Evolutionary conservation across 2,888 invertebrate species (phyloP).

Genomic region (Cactoblastis cactorum): DNA sequence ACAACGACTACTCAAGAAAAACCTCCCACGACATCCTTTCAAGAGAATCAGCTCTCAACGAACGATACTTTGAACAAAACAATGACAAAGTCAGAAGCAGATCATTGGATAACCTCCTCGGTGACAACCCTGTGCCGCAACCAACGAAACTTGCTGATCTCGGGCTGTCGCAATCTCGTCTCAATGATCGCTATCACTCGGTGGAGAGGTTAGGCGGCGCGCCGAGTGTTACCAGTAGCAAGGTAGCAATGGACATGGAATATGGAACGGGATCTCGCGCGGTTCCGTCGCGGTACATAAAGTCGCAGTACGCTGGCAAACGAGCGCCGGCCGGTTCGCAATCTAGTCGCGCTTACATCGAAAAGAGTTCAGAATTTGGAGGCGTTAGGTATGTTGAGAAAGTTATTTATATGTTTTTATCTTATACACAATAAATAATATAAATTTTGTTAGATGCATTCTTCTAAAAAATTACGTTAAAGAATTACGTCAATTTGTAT

Average conservation of each 20-base stretch:
- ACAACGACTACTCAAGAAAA: conserved; percentile 77
- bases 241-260: conserved; percentile 83
- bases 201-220: conserved; percentile 86
- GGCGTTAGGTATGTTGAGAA: conserved; percentile 73
- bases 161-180: conserved; percentile 89
- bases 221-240: conserved; percentile 77
- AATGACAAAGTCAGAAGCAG: conserved; percentile 87
- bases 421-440: not conserved
- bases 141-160: conserved; percentile 84
- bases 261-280: conserved; percentile 81
- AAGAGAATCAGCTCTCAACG: conserved; percentile 90
- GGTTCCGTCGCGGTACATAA: conserved; percentile 85
- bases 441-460: no score
- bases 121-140: conserved; percentile 81
- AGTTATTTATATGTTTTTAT: not conserved
- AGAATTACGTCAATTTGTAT: no score
- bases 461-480: no score
- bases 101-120: conserved; percentile 89
- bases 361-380: conserved; percentile 85
- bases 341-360: conserved; percentile 91
- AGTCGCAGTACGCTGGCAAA: conserved; percentile 90
- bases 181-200: conserved; percentile 94
- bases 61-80: conserved; percentile 88
- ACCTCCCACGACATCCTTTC: conserved; percentile 88
- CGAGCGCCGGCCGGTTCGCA: conserved; percentile 91